Percentiles rank a stretch among this genome's conserved stretches.
Evolutionary conservation across 2,888 invertebrate genomes (phyloP).

Genomic region (Allolobophora icterica): DNA sequence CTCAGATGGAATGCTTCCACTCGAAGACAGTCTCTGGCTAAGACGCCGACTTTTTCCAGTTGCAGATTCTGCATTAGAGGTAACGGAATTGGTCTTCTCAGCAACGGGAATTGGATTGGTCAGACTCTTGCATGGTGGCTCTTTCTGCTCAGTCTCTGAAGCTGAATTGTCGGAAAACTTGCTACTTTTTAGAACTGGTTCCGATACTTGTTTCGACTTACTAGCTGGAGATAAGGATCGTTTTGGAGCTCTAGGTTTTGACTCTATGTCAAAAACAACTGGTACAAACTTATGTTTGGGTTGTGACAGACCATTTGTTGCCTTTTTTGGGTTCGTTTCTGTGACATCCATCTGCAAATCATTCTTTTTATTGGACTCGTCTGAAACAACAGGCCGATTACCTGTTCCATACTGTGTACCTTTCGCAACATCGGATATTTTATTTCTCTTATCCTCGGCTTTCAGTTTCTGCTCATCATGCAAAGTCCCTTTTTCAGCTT

Average conservation of each 20-base stretch:
- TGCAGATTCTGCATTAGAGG: not conserved
- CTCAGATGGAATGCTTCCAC: not conserved
- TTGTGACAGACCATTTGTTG: not conserved
- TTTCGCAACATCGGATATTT: not conserved
- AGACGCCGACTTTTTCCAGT: not conserved
- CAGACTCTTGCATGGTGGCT: not conserved
- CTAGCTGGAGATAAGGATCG: not conserved
- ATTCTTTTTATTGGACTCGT: not conserved
- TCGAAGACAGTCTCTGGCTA: conserved; percentile 6
- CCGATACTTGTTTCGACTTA: not conserved
- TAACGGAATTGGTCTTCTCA: not conserved
- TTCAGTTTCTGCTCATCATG: not conserved
- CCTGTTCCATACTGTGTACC: not conserved
- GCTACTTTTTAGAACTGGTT: not conserved
- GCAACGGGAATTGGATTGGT: not conserved
- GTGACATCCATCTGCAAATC: no score
- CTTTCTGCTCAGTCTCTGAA: not conserved
- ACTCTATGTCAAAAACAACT: not conserved
- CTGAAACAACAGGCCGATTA: not conserved
- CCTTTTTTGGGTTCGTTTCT: not conserved
- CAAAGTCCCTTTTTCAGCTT: not conserved
- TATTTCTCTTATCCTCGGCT: not conserved
- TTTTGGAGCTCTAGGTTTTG: not conserved
- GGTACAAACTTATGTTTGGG: not conserved
- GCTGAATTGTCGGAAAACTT: not conserved